Evolutionary conservation across 2,888 invertebrate genomes (phyloP), one percentile per base, ranked within the genome.

Genomic region (Cryptus armator): DNA sequence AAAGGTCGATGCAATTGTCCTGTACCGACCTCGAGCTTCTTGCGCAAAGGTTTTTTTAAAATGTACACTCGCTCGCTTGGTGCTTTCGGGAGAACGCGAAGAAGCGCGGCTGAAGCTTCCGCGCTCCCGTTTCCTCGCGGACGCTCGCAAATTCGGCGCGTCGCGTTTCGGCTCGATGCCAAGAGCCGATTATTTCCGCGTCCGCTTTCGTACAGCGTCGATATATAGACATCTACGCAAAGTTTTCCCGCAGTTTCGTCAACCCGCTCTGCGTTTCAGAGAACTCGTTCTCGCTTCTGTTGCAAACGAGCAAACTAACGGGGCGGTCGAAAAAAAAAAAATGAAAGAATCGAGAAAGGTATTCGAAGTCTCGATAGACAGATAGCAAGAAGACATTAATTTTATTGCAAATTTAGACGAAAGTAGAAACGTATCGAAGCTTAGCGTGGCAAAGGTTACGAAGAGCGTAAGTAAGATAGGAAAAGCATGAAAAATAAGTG

Each of bases 111-210:
- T n/a, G 74, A 62, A 64, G 79, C 62, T 83, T 37, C 37, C 66
- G 51, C 66, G 71, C 86, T 87, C 87, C 87, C 88, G 85, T 81
- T 87, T 83, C 81, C 85, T 64, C 75, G 76, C 71, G 81, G 64
- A 48, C 7, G 6, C 14, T 24, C 12, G 32, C 24, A 37, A 16
- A 51, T 24, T 66, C 67, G 67, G 77, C 19, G 72, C 32, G 37
- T 70, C 70, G 10, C 56, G 24, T 74, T 79, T 59, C 85, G 89
- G 88, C 88, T 84, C 83, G n/a, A 71, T 88, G 91, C 91, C 91
- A 91, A 88, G 85, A 85, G 84, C 82, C 87, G 87, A 90, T 91
- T 90, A 90, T 91, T 90, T 90, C 86, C 88, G 88, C 87, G 75
- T 83, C 83, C 70, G 84, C 64, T 78, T 59, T 78, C 29, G 56